phyloP scores from a whole-genome alignment of 2,797 vertebrate species.

The Danio choprae region DNA sequence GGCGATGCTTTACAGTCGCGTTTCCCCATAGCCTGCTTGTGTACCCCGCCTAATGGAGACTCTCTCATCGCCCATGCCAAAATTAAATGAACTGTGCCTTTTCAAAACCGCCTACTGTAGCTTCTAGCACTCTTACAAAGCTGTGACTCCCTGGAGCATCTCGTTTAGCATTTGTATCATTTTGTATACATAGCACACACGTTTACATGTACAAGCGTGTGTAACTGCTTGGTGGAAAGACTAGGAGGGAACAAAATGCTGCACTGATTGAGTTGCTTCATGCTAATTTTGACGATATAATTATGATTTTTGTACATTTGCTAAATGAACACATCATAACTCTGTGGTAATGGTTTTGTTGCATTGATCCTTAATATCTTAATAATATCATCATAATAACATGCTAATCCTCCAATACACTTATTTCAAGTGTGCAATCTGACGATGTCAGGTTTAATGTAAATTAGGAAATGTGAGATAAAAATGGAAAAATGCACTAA shows the following conservation, averaged over 20 bases:
- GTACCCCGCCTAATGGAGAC: slow-evolving; percentile 60
- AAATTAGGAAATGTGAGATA: no score
- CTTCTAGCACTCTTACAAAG: slow-evolving; percentile 12
- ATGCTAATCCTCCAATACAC: neutral
- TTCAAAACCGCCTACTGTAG: slow-evolving; percentile 46
- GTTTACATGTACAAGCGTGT: neutral
- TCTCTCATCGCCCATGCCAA: slow-evolving; percentile 59
- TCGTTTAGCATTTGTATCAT: slow-evolving; percentile 29
- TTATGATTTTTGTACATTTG: neutral
- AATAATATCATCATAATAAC: neutral
- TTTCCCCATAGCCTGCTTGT: slow-evolving; percentile 63
- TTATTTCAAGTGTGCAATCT: neutral
- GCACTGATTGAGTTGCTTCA: neutral
- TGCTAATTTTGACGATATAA: neutral
- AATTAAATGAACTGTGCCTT: slow-evolving; percentile 65
- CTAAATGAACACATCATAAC: neutral
- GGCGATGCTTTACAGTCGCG: slow-evolving; percentile 57
- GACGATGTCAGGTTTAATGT: no score
- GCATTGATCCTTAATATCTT: neutral
- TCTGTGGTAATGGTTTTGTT: neutral
- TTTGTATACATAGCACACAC: slow-evolving; percentile 8
- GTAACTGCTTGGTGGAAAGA: neutral
- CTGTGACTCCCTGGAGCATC: slow-evolving; percentile 39
- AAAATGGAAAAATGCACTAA: no score
- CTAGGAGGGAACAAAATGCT: neutral